Evolutionary conservation across 1,140 invertebrate genomes (phyloP), one percentile per base, ranked within the genome.

Genomic region (Bombus cullumanus): DNA sequence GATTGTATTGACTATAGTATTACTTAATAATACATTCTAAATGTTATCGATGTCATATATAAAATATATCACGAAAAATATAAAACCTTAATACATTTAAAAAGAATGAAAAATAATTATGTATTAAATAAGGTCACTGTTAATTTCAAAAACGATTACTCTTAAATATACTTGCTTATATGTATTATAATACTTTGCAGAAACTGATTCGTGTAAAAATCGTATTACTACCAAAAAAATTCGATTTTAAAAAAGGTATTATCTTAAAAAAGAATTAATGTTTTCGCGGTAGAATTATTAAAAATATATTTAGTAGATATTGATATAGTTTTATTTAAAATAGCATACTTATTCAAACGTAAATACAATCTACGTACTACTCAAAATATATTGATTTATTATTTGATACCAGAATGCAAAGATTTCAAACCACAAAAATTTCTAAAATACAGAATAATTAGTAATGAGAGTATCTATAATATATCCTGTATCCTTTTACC

Each of bases 321-420:
- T 81, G 31, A 69, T 79, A 80, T 80, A 80, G 59, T 88, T 89
- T 77, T 81, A 62, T 88, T 88, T 75, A 78, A 88, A 88, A 53
- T 85, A 85, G 84, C 57, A 66, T 85, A 83, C n/a, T 66, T 86
- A 79, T 82, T 89, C 57, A 82, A 86, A 89, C 82, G 47, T 85
- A 85, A 81, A 57, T 89, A 89, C 69, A 57, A n/a, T 82, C 53
- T 88, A 88, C 53, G 75, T 82, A 75, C 75, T 66, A 88, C 59
- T 77, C 59, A 81, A 88, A 88, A 88, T 88, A 86, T 75, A 86
- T 87, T 28, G 8, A 71, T 75, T 88, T 80, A 76, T 73, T 64
- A n/a, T 71, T 83, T 59, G 39, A 57, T 57, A 78, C 4, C 41
- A 73, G 31, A 88, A 47, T 87, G 74, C n/a, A 72, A 80, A 72